Evolutionary conservation across 1,140 invertebrate species (phyloP), one percentile per base, ranked within the genome.

Genomic region (Rhagoletis zephyria): DNA sequence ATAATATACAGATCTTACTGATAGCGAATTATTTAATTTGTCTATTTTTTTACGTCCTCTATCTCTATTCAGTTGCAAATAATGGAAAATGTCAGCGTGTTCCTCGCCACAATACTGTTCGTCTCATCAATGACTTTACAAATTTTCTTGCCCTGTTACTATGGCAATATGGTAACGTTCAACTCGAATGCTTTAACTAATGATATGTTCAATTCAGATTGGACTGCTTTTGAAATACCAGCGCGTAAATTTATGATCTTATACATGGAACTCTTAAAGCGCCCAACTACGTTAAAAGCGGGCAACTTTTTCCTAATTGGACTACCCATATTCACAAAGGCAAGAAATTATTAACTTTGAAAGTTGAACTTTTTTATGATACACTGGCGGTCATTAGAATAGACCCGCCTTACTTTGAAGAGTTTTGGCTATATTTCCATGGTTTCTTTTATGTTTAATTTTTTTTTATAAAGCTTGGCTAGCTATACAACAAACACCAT

Each of bases 231-330:
- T 67, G 40, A 67, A 0, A 40, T 88, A 0, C 42, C 61, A 1
- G 88, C 87, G 3, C 88, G 90, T 0, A 91, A 89, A 56, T 42
- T 92, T 1, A 89, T 92, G 1, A 89, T 88, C 42, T n/a, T 89
- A 0, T 92, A 92, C 70, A 91, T 92, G 90, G 91, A 92, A 63
- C 88, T 91, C 30, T 70, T 92, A 0, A 92, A 92, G 60, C 86
- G 42, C 0, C 91, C 91, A 0, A 90, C 90, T 0, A 88, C 77
- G 56, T 89, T 92, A 19, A 89, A 87, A 16, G 90, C 90, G 14
- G 91, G 89, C 0, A 89, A 89, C 81, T 92, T 91, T 63, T 92
- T 92, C n/a, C 88, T 90, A 67, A 87, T 92, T 63, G 91, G 91
- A 19, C 65, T 92, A 42, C 91, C 91, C 2, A 90, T 91, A 65